Conservation (phyloP, 2,888 invertebrate species). For the Acronicta leporina region DNA sequence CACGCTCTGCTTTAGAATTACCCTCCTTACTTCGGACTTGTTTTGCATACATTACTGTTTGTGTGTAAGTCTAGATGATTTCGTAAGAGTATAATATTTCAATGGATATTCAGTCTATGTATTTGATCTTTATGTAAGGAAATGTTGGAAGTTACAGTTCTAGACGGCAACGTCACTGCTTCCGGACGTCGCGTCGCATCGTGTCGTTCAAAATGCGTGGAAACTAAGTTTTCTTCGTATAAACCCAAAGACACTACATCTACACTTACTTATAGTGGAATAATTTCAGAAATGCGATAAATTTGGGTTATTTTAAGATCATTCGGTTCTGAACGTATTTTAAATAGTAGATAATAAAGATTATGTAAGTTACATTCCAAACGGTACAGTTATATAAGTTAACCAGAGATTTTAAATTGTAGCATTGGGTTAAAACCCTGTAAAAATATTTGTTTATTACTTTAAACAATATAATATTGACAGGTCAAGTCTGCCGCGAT, state of each 20-base stretch:
- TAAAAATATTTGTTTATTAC: too few species aligned
- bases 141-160: conserved; percentile 58
- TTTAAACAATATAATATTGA: too few species aligned
- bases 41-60: conserved; percentile 56
- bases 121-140: conserved; percentile 17
- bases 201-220: conserved; percentile 66
- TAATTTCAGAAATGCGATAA: too few species aligned
- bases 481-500: conserved; percentile 11
- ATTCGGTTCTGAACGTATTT: too few species aligned
- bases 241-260: conserved; percentile 14
- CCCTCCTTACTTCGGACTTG: conserved; percentile 28
- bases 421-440: too few species aligned
- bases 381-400: too few species aligned
- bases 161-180: conserved; percentile 74
- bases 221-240: conserved; percentile 58
- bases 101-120: conserved; percentile 34
- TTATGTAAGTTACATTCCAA: too few species aligned
- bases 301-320: too few species aligned
- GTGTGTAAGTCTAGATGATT: background rate
- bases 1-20: conserved; percentile 53
- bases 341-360: too few species aligned
- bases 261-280: conserved; percentile 4
- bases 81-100: conserved; percentile 4
- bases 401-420: too few species aligned
- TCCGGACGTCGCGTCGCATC: conserved; percentile 65